A percentile compares a stretch with the other conserved stretches of the same genome.
Conservation (phyloP, 2,113 vertebrate genomes). For the Leucopsar rothschildi region DNA sequence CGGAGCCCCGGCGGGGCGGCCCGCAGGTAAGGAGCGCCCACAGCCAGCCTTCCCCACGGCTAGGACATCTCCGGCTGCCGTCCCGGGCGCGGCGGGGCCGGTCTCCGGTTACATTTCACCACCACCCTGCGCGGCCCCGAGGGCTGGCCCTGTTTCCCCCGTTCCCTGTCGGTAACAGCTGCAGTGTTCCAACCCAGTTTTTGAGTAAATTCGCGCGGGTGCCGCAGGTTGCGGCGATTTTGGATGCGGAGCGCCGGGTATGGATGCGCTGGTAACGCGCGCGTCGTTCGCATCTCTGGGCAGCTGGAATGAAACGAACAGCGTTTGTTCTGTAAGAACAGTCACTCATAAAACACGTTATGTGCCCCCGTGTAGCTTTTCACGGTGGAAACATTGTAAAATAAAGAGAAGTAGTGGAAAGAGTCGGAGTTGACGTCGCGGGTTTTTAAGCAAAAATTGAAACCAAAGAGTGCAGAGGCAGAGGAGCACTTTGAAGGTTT, state of each 20-base stretch:
- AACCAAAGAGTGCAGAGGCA: not conserved
- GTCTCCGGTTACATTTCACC: not conserved
- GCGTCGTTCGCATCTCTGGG: rapidly evolving
- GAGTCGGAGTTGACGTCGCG: rapidly evolving
- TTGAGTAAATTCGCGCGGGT: rapidly evolving
- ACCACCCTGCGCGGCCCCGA: not conserved
- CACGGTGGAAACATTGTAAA: not conserved
- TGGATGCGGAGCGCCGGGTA: rapidly evolving
- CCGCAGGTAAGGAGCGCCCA: slow-evolving; percentile 25
- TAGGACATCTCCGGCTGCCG: not conserved
- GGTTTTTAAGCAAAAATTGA: rapidly evolving
- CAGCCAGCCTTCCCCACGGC: not conserved
- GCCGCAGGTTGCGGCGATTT: rapidly evolving
- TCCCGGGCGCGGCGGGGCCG: not conserved
- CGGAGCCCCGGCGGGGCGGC: slow-evolving; percentile 24
- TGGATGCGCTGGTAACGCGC: rapidly evolving
- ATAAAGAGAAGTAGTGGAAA: not conserved
- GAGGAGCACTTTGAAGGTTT: not conserved
- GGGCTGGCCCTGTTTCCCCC: not conserved
- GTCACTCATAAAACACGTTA: rapidly evolving
- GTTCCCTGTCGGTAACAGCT: no score
- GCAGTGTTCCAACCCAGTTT: rapidly evolving
- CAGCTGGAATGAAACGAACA: rapidly evolving
- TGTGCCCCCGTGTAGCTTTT: not conserved
- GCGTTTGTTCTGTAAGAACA: rapidly evolving